phyloP scores from a whole-genome alignment of 1,140 invertebrate genomes.

The Stegodyphus dumicola region DNA sequence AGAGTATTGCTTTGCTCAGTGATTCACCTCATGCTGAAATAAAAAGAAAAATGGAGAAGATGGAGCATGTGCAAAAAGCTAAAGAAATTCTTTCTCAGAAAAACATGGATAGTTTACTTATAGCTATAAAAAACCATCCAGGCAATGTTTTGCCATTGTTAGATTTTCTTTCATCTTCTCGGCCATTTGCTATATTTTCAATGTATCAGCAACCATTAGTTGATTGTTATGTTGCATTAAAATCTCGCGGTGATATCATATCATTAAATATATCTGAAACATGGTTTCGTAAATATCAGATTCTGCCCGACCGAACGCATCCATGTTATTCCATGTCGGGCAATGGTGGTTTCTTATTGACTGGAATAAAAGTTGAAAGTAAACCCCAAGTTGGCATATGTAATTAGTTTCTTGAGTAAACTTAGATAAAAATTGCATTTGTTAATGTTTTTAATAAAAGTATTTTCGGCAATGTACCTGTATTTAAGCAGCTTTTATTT shows the following conservation, averaged over 20 bases:
- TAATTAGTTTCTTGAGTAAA: neutral
- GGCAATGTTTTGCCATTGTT: conserved; percentile 81
- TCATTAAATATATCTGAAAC: conserved; percentile 84
- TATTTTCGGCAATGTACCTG: too few relatives aligned
- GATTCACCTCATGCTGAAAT: neutral
- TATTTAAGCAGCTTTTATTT: too few relatives aligned
- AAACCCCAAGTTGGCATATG: conserved; percentile 1
- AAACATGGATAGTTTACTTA: conserved; percentile 81
- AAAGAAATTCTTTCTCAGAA: conserved; percentile 48
- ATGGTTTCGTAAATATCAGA: conserved; percentile 90
- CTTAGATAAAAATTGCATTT: too few relatives aligned
- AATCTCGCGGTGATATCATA: conserved; percentile 76
- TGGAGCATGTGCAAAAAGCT: conserved; percentile 49
- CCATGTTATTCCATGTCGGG: conserved; percentile 83
- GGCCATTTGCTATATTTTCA: conserved; percentile 87
- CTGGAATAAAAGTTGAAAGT: conserved; percentile 72
- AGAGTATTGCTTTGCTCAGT: neutral
- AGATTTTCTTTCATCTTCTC: conserved; percentile 79
- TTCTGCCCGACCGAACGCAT: conserved; percentile 85
- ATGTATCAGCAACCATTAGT: conserved; percentile 80
- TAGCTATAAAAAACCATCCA: conserved; percentile 87
- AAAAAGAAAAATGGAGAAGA: conserved; percentile 31
- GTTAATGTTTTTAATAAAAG: too few relatives aligned
- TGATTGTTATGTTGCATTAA: conserved; percentile 82
- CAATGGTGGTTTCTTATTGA: conserved; percentile 80